Evolutionary conservation across 2,888 invertebrate genomes (phyloP).

Genomic region (Drosophila demipolita): DNA sequence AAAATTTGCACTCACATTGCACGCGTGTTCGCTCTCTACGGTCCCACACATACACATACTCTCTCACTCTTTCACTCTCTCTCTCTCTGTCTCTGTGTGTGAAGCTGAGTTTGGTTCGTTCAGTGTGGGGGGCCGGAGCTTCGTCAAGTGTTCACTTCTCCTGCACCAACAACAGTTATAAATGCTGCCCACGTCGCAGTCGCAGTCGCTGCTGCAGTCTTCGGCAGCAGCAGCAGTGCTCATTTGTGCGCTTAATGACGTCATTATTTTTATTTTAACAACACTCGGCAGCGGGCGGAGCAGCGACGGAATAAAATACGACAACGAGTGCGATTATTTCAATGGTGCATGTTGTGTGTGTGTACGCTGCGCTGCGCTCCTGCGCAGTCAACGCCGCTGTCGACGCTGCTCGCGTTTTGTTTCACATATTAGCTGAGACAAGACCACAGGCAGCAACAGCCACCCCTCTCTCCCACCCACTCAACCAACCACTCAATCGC

Average conservation of each 20-base stretch:
- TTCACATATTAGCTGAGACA: constrained; percentile 68
- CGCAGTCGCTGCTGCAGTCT: constrained; percentile 23
- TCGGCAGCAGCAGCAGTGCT: constrained; percentile 69
- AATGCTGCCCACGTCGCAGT: constrained; percentile 59
- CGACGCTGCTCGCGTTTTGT: constrained; percentile 64
- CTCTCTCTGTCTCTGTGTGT: constrained; percentile 14
- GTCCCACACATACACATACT: constrained; percentile 21
- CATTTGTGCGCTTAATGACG: constrained; percentile 80
- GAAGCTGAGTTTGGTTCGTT: constrained; percentile 36
- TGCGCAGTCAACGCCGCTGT: constrained; percentile 75
- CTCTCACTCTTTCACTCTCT: constrained; percentile 26
- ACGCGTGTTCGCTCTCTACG: constrained; percentile 31
- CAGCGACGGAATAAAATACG: constrained; percentile 64
- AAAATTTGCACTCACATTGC: constrained; percentile 50
- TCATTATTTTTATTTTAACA: constrained; percentile 82
- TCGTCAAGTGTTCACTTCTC: constrained; percentile 78
- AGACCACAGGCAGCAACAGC: constrained; percentile 56
- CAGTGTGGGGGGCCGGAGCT: constrained; percentile 51
- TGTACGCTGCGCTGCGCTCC: constrained; percentile 65
- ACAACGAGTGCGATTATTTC: constrained; percentile 60
- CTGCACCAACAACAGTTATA: constrained; percentile 77
- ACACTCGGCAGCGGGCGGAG: constrained; percentile 60
- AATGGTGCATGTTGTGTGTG: constrained; percentile 60
- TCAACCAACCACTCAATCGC: constrained; percentile 58
- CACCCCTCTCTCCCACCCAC: constrained; percentile 41